These are phyloP conservation scores for Chrysomela aeneicollis DNA, from an alignment of 2,888 invertebrate species.

Conservation along the genomic window DNA sequence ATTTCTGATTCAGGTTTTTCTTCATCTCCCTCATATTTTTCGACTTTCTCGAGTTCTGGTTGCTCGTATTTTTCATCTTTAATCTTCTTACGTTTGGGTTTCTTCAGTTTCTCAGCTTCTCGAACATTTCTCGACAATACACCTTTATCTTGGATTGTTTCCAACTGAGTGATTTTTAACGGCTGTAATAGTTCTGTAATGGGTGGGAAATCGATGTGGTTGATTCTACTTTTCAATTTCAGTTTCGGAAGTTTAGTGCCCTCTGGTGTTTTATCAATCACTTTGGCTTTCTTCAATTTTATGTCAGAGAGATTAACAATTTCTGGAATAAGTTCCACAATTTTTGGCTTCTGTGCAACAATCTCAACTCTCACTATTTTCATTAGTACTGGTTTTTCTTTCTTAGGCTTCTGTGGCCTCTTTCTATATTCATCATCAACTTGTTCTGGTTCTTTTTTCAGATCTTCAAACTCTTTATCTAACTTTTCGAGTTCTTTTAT, in stretches of 20 bases:
- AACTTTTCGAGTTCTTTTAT: constrained; percentile 51
- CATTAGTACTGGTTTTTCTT: constrained; percentile 51
- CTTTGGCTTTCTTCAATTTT: constrained; percentile 64
- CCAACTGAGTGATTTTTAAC: constrained; percentile 53
- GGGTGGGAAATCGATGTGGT: constrained; percentile 62
- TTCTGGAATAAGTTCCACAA: constrained; percentile 63
- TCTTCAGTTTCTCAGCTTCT: constrained; percentile 59
- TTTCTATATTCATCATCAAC: constrained; percentile 49
- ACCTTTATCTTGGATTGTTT: constrained; percentile 57
- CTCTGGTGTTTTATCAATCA: constrained; percentile 47
- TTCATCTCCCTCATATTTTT: constrained; percentile 49
- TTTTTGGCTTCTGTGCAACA: constrained; percentile 68
- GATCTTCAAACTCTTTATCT: constrained; percentile 52
- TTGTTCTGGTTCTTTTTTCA: constrained; percentile 48
- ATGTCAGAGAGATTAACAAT: constrained; percentile 71
- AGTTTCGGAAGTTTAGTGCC: constrained; percentile 67
- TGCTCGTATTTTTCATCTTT: constrained; percentile 54
- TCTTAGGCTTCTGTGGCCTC: constrained; percentile 53
- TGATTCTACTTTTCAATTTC: constrained; percentile 74
- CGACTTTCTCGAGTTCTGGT: constrained; percentile 58
- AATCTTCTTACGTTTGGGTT: constrained; percentile 53
- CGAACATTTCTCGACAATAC: constrained; percentile 62
- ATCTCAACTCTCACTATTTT: constrained; percentile 47
- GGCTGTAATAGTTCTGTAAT: constrained; percentile 50
- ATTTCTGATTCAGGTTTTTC: constrained; percentile 55